Evolutionary conservation across 2,888 invertebrate species (phyloP).

Genomic region (Tetrapedia diversipes): DNA sequence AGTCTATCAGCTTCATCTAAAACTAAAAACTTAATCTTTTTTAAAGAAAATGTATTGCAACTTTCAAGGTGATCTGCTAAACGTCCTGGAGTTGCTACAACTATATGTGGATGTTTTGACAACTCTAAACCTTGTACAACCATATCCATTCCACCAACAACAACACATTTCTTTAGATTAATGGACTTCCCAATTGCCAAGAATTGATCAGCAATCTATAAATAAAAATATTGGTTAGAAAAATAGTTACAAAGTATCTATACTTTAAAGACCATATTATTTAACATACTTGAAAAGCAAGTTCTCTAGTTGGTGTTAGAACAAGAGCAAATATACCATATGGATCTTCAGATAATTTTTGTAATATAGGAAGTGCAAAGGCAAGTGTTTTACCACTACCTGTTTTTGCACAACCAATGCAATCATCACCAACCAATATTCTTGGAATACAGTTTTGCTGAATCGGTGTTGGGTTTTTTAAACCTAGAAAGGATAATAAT

Average conservation of each 20-base stretch:
- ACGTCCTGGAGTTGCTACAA: constrained; percentile 98
- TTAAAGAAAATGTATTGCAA: constrained; percentile 91
- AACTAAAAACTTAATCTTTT: constrained; percentile 92
- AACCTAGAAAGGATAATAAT: constrained; percentile 84
- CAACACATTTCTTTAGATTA: constrained; percentile 91
- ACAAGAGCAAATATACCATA: constrained; percentile 97
- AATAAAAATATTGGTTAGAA: not conserved
- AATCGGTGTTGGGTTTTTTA: constrained; percentile 91
- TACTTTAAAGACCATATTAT: not conserved
- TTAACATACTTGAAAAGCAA: constrained; percentile 90
- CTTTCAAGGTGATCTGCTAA: constrained; percentile 96
- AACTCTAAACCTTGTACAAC: constrained; percentile 93
- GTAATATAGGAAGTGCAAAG: constrained; percentile 97
- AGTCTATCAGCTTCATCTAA: constrained; percentile 98
- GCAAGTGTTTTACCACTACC: constrained; percentile 99
- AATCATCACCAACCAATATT: constrained; percentile 92
- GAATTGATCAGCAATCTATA: constrained; percentile 97
- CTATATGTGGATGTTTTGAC: constrained; percentile 94
- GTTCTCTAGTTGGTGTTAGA: constrained; percentile 96
- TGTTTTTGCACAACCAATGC: constrained; percentile 98
- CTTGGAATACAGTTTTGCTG: constrained; percentile 92
- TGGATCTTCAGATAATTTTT: constrained; percentile 96
- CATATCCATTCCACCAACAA: constrained; percentile 98
- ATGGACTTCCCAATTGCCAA: constrained; percentile 94
- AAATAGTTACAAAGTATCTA: not conserved